phyloP scores from a whole-genome alignment of 2,797 vertebrate genomes.

The Sebastes steindachneri region DNA sequence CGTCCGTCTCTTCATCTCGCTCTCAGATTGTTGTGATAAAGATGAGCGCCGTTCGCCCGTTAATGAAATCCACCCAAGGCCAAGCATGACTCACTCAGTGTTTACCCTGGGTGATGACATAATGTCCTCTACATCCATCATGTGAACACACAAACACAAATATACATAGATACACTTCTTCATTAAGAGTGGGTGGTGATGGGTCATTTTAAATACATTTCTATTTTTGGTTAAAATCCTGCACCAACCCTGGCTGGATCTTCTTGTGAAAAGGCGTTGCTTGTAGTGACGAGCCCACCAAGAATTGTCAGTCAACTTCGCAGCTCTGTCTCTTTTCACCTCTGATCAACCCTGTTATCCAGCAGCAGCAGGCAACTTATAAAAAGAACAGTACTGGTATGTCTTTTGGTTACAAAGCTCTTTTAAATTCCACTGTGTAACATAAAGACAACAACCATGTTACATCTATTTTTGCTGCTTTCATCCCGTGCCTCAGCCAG shows the following conservation, averaged over 20 bases:
- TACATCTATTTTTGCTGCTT: background rate
- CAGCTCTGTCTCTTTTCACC: background rate
- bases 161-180: background rate
- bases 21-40: conserved; percentile 43
- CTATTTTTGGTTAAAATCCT: background rate
- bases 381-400: too few relatives aligned
- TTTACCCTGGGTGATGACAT: conserved; percentile 55
- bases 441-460: background rate
- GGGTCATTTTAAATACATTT: background rate
- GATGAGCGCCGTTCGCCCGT: conserved; percentile 32
- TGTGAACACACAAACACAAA: background rate
- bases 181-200: conserved; percentile 1
- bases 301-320: background rate
- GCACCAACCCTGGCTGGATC: background rate
- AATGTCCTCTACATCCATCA: conserved; percentile 27
- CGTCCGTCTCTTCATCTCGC: conserved; percentile 4
- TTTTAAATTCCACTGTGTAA: background rate
- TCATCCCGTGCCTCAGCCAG: background rate
- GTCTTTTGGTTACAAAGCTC: background rate
- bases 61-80: conserved; percentile 68
- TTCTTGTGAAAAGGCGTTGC: background rate
- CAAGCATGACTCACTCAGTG: conserved; percentile 58
- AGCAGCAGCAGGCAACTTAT: background rate
- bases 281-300: background rate
- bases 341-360: background rate